Base-by-base conservation (phyloP, 2,797 vertebrate species). In the Mallotus villosus region DNA sequence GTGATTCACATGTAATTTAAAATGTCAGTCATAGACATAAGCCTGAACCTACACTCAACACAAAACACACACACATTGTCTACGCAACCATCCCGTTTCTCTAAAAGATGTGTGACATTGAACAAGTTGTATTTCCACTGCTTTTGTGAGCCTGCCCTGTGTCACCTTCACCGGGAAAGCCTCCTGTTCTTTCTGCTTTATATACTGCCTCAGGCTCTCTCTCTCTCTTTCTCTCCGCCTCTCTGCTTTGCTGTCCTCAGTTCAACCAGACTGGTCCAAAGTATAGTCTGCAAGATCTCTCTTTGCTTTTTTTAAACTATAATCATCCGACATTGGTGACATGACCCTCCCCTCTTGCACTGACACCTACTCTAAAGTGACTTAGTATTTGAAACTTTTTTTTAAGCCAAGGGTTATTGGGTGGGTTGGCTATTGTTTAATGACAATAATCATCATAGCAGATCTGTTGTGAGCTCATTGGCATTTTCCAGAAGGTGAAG, bases 1-100 rank as follows among this genome's bases (percentile, higher is more conserved):
- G 77, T 80, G 78, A 68, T 73, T 34, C 63, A n/a, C 76, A 78
- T 82, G 82, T 88, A n/a, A 64, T 62, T 74, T 70, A 2, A 78
- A 49, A 19, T 58, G 24, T 51, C 25, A 29, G 37, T 24, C 63
- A 29, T 25, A 62, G 24, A 62, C 27, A 37, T 24, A 16, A 58
- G 5, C 16, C 6, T 61, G 24, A 27, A 29, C n/a, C 25, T 17
- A 67, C 64, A 55, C 49, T 53, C 49, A 34, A 34, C 14, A 27
- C 27, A 27, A 37, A 53, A 29, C 49, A 55, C 46, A 46, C 21
- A 24, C 63, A 24, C 63, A 65, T 4, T 14, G 41, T 46, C 41
- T 46, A 14, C 41, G 9, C 12, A 46, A 46, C 11, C 41, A 46
- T 46, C 11, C 41, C 2, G 9, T 14, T 46, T 46, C 14, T 41